phyloP scores from a whole-genome alignment of 2,113 vertebrate species.

The Opisthocomus hoazin region DNA sequence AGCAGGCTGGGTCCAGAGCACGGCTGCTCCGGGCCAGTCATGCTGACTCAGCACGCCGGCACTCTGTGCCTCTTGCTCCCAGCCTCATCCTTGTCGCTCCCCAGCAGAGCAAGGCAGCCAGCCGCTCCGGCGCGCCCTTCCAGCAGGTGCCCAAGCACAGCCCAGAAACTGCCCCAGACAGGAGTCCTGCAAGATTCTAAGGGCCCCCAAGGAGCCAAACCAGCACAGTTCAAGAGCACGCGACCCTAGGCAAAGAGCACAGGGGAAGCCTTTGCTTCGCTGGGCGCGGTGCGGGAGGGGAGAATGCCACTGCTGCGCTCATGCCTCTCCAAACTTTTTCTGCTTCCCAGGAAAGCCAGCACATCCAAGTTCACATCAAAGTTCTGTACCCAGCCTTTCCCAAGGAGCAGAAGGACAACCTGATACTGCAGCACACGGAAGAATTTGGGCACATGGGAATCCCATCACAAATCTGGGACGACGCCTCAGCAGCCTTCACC shows the following conservation, averaged over 20 bases:
- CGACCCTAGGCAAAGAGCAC: background rate
- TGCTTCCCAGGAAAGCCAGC: background rate
- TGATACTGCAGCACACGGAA: background rate
- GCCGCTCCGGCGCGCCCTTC: fast-evolving
- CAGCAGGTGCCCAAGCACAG: background rate
- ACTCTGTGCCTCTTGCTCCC: background rate
- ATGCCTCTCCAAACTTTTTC: background rate
- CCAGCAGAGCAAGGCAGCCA: background rate
- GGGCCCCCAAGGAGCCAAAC: background rate
- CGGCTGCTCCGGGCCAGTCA: conserved; percentile 67
- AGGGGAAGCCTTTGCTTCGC: background rate
- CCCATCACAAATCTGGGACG: background rate
- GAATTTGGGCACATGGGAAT: background rate
- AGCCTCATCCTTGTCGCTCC: background rate
- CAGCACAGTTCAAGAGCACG: fast-evolving
- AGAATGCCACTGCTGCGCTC: fast-evolving
- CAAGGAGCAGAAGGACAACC: background rate
- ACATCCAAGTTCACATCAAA: background rate
- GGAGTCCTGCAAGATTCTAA: background rate
- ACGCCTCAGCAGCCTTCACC: background rate
- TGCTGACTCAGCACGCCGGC: conserved; percentile 73
- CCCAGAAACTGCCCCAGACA: background rate
- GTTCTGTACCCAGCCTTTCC: background rate
- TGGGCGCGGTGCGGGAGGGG: fast-evolving
- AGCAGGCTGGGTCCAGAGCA: conserved; percentile 45